Conservation (phyloP, 2,113 vertebrate genomes). For the Syrmaticus mikado region DNA sequence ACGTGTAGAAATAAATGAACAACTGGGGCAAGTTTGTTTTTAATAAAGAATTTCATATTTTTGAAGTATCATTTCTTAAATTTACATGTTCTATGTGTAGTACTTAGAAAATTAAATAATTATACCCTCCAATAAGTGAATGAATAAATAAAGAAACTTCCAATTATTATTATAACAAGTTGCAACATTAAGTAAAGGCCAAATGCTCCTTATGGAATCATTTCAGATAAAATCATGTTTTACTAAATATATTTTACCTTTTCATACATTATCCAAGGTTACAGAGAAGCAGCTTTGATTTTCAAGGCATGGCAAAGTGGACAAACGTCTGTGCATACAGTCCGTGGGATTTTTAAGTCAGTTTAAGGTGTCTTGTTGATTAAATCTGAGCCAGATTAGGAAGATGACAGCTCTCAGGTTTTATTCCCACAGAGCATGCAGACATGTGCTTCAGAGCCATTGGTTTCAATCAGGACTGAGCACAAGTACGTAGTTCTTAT, state of each 20-base stretch:
- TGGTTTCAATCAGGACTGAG: neutral
- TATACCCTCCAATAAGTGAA: neutral
- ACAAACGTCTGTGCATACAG: neutral
- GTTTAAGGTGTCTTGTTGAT: neutral
- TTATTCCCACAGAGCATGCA: neutral
- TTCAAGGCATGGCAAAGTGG: neutral
- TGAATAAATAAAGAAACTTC: constrained; percentile 32
- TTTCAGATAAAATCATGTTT: neutral
- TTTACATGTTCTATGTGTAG: rapidly evolving
- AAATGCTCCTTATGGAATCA: neutral
- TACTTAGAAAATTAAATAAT: constrained; percentile 19
- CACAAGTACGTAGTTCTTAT: neutral
- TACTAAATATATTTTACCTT: neutral
- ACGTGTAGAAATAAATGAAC: constrained; percentile 11
- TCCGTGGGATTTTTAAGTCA: neutral
- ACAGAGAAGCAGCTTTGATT: neutral
- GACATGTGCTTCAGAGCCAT: neutral
- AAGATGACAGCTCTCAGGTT: neutral
- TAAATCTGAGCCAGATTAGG: rapidly evolving
- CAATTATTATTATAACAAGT: neutral
- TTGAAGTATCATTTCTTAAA: neutral
- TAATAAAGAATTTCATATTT: neutral
- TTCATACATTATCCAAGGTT: neutral
- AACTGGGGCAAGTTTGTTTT: neutral
- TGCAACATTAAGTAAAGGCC: neutral